Evolutionary conservation across 53 echinoderm and acorn worm species (phyloP).

Genomic region (Apostichopus leukothele): DNA sequence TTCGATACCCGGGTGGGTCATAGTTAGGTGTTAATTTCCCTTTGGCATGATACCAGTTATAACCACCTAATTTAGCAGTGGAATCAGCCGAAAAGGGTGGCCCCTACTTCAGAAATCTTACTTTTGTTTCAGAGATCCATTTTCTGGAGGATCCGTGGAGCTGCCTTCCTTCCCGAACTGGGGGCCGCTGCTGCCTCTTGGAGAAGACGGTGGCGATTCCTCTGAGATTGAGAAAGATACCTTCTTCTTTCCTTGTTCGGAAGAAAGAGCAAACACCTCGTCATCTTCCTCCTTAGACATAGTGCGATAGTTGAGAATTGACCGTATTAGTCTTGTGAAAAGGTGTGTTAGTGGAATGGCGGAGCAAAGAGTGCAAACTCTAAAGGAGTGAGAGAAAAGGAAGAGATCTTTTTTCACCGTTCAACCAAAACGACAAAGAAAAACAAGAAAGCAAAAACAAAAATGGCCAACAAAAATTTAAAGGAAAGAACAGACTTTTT

Average conservation of each 20-base stretch:
- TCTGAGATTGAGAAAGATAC: conserved; percentile 30
- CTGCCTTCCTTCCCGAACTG: neutral
- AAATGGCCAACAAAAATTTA: neutral
- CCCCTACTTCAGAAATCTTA: neutral
- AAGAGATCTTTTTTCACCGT: neutral
- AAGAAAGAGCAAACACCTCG: conserved; percentile 40
- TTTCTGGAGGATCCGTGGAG: neutral
- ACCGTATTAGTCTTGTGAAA: conserved; percentile 30
- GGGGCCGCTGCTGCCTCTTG: neutral
- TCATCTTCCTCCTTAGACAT: conserved; percentile 23
- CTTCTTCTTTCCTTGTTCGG: conserved; percentile 34
- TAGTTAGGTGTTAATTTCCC: too few species aligned
- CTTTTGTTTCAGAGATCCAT: conserved; percentile 16
- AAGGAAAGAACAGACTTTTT: neutral
- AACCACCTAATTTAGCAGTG: too few species aligned
- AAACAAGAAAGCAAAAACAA: neutral
- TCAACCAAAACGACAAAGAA: neutral
- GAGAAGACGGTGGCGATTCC: conserved; percentile 10
- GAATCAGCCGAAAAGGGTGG: too few species aligned
- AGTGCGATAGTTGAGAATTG: neutral
- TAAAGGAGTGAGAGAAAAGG: neutral
- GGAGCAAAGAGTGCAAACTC: conserved; percentile 30
- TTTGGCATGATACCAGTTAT: too few species aligned
- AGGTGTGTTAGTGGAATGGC: conserved; percentile 34
- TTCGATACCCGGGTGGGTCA: too few species aligned